These are phyloP conservation scores for Prionailurus viverrinus DNA, from an alignment of 2,113 vertebrate genomes.

Conservation along the genomic window DNA sequence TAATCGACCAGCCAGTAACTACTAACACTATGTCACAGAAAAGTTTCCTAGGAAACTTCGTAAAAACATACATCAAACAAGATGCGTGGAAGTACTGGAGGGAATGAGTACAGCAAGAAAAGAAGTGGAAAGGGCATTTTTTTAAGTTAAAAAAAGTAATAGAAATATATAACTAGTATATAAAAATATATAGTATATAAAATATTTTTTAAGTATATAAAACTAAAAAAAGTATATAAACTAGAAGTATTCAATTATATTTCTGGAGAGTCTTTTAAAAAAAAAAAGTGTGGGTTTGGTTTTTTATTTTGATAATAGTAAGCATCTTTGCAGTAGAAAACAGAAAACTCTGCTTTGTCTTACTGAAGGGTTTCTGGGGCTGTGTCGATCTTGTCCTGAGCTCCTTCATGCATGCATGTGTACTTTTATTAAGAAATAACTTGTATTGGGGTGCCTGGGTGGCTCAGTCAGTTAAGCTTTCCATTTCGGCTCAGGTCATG, in stretches of 20 bases:
- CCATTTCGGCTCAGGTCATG: not conserved
- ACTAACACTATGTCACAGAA: not conserved
- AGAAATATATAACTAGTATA: not conserved
- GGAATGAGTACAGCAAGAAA: not conserved
- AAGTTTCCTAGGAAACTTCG: not conserved
- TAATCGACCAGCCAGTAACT: not conserved
- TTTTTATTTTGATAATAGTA: conserved; percentile 37
- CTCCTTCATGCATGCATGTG: not conserved
- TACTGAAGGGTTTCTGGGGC: not conserved
- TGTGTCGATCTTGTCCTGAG: not conserved
- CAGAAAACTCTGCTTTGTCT: not conserved
- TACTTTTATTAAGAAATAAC: conserved; percentile 36
- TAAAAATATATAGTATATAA: not conserved
- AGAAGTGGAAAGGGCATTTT: not conserved
- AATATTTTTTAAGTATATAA: not conserved
- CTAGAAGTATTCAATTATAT: not conserved
- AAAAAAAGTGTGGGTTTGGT: not conserved
- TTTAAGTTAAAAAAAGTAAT: not conserved
- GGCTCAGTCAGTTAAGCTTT: too few relatives aligned
- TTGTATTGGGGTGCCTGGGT: not conserved
- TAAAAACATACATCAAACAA: not conserved
- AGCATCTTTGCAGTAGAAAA: not conserved
- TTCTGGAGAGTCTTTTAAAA: not conserved
- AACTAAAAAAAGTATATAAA: not conserved
- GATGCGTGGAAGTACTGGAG: not conserved